Percentiles rank a stretch among this genome's conserved stretches.
phyloP scores from a whole-genome alignment of 2,888 invertebrate genomes.

The Agrochola circellaris region DNA sequence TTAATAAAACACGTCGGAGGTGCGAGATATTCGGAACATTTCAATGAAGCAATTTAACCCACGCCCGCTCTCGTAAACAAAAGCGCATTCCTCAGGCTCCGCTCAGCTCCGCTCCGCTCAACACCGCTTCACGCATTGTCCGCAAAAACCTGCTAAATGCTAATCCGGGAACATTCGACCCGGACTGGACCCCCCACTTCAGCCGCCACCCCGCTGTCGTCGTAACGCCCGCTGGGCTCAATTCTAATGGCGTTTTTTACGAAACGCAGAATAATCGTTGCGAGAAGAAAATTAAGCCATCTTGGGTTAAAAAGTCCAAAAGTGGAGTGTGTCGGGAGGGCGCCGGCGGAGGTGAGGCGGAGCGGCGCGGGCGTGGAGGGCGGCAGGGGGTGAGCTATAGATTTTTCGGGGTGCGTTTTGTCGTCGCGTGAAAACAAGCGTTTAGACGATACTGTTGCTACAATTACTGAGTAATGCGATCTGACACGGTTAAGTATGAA shows the following conservation, averaged over 20 bases:
- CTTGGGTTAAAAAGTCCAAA: conserved; percentile 88
- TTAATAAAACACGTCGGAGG: conserved; percentile 57
- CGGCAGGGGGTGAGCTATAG: conserved; percentile 76
- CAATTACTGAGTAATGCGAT: conserved; percentile 60
- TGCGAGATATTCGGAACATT: conserved; percentile 62
- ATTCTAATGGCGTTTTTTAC: conserved; percentile 84
- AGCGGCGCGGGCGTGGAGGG: conserved; percentile 48
- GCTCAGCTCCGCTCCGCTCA: conserved; percentile 53
- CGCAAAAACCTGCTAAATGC: conserved; percentile 77
- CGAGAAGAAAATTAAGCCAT: conserved; percentile 88
- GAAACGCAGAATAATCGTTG: conserved; percentile 81
- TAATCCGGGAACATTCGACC: conserved; percentile 75
- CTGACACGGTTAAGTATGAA: not conserved
- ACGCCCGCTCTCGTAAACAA: conserved; percentile 66
- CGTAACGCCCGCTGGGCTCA: conserved; percentile 69
- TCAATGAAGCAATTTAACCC: conserved; percentile 71
- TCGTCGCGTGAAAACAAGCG: conserved; percentile 79
- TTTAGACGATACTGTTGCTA: conserved; percentile 76
- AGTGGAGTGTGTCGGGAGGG: conserved; percentile 73
- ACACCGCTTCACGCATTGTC: conserved; percentile 72
- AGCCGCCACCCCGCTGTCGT: conserved; percentile 57
- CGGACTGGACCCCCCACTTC: conserved; percentile 54
- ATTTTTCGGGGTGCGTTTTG: conserved; percentile 83
- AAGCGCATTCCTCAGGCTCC: conserved; percentile 66
- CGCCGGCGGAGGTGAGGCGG: conserved; percentile 48